These are phyloP conservation scores for Hermaeophaga mercurialis DNA, from an alignment of 2,888 invertebrate species.

Conservation along the genomic window DNA sequence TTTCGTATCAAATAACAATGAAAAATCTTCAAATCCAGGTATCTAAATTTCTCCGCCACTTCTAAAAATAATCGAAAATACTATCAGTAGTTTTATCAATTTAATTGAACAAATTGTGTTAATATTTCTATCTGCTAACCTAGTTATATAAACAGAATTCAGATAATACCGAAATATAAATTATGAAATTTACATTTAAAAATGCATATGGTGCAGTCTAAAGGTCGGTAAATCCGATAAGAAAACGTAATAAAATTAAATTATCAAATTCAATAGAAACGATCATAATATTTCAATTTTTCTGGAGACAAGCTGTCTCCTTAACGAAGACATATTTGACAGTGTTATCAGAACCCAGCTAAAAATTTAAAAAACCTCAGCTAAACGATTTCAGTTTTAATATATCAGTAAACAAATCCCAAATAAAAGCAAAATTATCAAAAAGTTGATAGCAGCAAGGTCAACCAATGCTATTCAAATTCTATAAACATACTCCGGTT, in stretches of 20 bases:
- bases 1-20: background rate
- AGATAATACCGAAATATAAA: background rate
- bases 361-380: background rate
- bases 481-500: background rate
- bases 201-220: background rate
- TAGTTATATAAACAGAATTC: background rate
- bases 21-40: background rate
- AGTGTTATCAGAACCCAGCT: background rate
- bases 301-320: constrained; percentile 7
- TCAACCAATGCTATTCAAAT: background rate
- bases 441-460: too few species aligned
- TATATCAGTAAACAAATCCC: background rate
- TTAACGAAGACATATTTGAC: background rate
- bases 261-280: too few species aligned
- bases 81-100: constrained; percentile 1
- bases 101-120: background rate
- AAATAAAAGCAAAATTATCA: background rate
- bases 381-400: background rate
- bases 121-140: background rate
- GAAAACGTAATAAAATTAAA: background rate
- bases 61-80: background rate
- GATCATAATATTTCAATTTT: too few species aligned
- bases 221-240: background rate
- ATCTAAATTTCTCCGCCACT: background rate
- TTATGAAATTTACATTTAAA: background rate